A percentile compares a stretch with the other conserved stretches of the same genome.
Evolutionary conservation across 2,797 vertebrate genomes (phyloP).

Genomic region (Trematomus bernacchii): DNA sequence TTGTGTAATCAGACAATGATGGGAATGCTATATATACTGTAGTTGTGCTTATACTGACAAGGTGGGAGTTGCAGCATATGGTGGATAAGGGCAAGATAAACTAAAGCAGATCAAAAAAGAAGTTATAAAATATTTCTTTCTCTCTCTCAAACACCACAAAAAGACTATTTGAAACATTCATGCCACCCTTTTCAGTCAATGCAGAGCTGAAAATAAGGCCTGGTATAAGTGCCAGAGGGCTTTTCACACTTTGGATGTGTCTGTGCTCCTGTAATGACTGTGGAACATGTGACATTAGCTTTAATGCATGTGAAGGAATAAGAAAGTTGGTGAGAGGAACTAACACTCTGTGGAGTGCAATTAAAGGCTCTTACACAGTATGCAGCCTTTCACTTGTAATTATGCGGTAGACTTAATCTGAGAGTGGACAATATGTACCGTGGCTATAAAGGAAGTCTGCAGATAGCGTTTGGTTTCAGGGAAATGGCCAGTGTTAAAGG

Average conservation of each 20-base stretch:
- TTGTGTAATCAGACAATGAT: slow-evolving; percentile 29
- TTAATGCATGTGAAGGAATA: slow-evolving; percentile 41
- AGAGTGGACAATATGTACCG: slow-evolving; percentile 28
- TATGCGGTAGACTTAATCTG: slow-evolving; percentile 17
- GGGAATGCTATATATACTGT: slow-evolving; percentile 20
- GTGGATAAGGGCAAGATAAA: slow-evolving; percentile 26
- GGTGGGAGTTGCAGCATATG: slow-evolving; percentile 33
- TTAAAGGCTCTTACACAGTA: slow-evolving; percentile 32
- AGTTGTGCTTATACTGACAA: slow-evolving; percentile 10
- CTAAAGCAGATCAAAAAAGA: slow-evolving; percentile 10
- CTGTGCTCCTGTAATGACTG: slow-evolving; percentile 52
- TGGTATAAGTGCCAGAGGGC: slow-evolving; percentile 15
- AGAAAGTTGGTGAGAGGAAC: slow-evolving; percentile 32
- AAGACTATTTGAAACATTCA: slow-evolving; percentile 1
- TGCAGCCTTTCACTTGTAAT: slow-evolving; percentile 17
- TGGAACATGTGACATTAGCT: slow-evolving; percentile 45
- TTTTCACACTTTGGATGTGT: slow-evolving; percentile 35
- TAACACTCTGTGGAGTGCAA: slow-evolving; percentile 32
- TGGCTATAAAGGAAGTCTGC: slow-evolving; percentile 10
- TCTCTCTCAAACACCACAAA: slow-evolving; percentile 4
- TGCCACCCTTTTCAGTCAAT: slow-evolving; percentile 16
- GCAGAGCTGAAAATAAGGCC: slow-evolving; percentile 41
- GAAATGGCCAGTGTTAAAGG: slow-evolving; percentile 18
- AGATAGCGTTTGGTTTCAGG: slow-evolving; percentile 44
- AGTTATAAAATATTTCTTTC: slow-evolving; percentile 34